Evolutionary conservation across 2,888 invertebrate species (phyloP), one percentile per base, ranked within the genome.

Genomic region (Chrysina gloriosa): DNA sequence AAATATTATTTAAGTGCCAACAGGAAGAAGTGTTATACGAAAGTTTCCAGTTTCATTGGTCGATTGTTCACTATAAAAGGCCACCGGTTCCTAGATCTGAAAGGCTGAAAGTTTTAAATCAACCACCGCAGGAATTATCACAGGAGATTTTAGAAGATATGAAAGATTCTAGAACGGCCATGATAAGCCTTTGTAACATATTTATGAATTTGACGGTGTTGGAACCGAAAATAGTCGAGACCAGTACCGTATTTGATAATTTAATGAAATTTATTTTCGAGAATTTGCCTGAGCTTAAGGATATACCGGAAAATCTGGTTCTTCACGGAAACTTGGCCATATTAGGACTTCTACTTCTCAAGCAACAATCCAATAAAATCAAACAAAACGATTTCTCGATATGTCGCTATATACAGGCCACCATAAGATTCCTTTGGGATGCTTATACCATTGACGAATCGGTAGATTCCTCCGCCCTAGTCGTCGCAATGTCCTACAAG

Each of bases 161-260:
- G 91, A 91, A 91, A 77, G 93, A 94, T 80, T 93, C 95, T 0
- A 88, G 94, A 69, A 86, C 90, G 2, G 94, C 95, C 0, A 92
- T 97, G 87, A 91, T 94, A 71, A 94, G 95, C 73, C 88, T 94
- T 27, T 96, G 96, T 82, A 96, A 96, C 79, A 92, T 96, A 68
- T 90, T 97, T 73, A 95, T 97, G 93, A 97, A 97, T 80, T 86
- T 97, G 1, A 93, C 94, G 9, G 96, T 96, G 0, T 83, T 96
- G 68, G 96, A 96, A 75, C 90, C 93, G 0, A 92, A 93, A 81
- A 84, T 93, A 50, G 94, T 95, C 3, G 93, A 94, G 79, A 90
- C 90, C 72, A 92, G 92, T 68, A 84, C 88, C 54, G 84, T 92
- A 7, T 96, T 96, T 80, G 89, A 91, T 72, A 91, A 91, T 66